Evolutionary conservation across 23 tunicate species (phyloP), one percentile per base, ranked within the genome.

Genomic region (Diplosoma virens): DNA sequence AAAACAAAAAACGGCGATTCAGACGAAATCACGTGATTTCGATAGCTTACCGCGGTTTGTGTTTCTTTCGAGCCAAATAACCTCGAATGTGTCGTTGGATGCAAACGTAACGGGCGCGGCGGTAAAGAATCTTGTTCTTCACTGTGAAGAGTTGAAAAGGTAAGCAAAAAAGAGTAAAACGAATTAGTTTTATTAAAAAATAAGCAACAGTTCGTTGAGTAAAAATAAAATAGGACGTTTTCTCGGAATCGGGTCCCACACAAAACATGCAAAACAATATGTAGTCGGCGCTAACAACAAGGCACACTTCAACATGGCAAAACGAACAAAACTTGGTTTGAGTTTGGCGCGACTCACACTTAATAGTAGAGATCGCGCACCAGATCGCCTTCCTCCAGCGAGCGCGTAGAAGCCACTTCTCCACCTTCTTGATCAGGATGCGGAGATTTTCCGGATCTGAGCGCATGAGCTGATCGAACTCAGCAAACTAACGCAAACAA

Each of bases 391-490:
- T 84, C 75, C 99, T 82, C 99, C 99, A 95, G 31, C 99, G 70
- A 9, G 99, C 99, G 41, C 82, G 36, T 36, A 95, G 58, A 68
- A 95, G 66, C 99, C 99, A 95, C 46, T 95, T 89, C 71, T 95
- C 97, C 0, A 95, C 99, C 59, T 85, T 89, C 74, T 89, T 84
- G 47, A 95, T 89, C 81, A 95, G 48, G 26, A 76, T 76, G 25
- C 71, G 66, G 66, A 95, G 73, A 68, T 84, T 76, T 60, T 89
- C 93, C 0, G 99, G 96, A 41, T 95, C 99, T 5, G 88, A 77
- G 20, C 94, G 73, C 96, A 95, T 89, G 33, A 95, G 84, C 52
- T 95, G 88, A 77, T 95, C 99, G 61, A 95, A 95, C 41, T 91
- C 99, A 20, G 99, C 99, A 78, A 95, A 95, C 93, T 92, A 59